A percentile compares a stretch with the other conserved stretches of the same genome.
phyloP scores from a whole-genome alignment of 2,888 invertebrate species.

The Agonopterix arenella region DNA sequence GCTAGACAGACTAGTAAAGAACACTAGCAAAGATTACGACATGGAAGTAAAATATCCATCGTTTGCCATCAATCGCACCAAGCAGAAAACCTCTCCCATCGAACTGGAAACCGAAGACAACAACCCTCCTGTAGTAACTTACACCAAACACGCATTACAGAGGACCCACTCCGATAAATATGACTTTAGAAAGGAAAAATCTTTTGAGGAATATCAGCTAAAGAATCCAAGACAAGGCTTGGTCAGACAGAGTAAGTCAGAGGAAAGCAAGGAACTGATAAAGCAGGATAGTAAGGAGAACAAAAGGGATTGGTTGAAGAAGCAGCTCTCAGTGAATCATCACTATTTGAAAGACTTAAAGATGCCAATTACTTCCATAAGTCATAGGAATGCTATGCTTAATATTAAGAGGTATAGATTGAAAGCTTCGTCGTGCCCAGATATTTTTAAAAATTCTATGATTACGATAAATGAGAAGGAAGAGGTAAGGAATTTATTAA shows the following conservation, averaged over 20 bases:
- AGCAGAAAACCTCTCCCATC: not conserved
- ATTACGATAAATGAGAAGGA: constrained; percentile 86
- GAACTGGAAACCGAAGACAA: constrained; percentile 25
- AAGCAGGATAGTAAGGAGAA: constrained; percentile 63
- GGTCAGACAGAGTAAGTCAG: constrained; percentile 39
- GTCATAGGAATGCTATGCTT: constrained; percentile 90
- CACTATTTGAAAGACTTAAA: constrained; percentile 84
- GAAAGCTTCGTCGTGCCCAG: constrained; percentile 93
- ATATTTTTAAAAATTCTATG: constrained; percentile 94
- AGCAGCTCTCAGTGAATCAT: constrained; percentile 75
- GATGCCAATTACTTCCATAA: constrained; percentile 87
- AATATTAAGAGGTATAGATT: constrained; percentile 89
- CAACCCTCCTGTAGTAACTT: constrained; percentile 41
- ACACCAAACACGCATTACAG: constrained; percentile 34
- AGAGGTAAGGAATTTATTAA: constrained; percentile 75
- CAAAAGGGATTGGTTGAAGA: constrained; percentile 64
- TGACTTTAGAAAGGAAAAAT: constrained; percentile 26
- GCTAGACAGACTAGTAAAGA: constrained; percentile 72
- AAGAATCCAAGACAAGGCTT: constrained; percentile 38
- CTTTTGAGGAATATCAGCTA: constrained; percentile 36
- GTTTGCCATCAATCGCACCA: constrained; percentile 26
- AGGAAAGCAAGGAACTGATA: constrained; percentile 48
- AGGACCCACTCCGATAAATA: constrained; percentile 53
- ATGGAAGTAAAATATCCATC: constrained; percentile 40
- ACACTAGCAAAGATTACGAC: constrained; percentile 33